Percentiles rank a stretch among this genome's conserved stretches.
These are phyloP conservation scores for Tetrao urogallus DNA, from an alignment of 2,113 vertebrate genomes.

Conservation along the genomic window DNA sequence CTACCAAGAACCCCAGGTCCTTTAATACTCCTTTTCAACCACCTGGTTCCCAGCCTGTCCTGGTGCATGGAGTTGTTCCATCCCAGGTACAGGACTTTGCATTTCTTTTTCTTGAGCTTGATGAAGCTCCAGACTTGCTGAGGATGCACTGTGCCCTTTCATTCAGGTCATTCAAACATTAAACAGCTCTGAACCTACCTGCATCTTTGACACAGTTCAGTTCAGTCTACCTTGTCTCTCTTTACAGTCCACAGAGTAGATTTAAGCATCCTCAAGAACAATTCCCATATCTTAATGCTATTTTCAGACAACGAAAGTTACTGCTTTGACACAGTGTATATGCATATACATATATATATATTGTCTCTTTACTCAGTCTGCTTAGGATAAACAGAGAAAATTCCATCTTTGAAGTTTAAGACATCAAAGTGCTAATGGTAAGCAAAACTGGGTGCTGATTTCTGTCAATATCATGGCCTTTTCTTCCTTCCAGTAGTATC, in stretches of 20 bases:
- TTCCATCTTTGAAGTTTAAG: not conserved
- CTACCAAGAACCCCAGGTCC: not conserved
- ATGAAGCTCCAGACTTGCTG: not conserved
- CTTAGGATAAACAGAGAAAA: not conserved
- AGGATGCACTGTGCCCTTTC: not conserved
- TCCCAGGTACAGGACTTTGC: not conserved
- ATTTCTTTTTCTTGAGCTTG: not conserved
- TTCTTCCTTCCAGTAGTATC: not conserved
- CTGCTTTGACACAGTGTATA: not conserved
- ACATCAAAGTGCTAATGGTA: not conserved
- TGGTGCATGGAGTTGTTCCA: not conserved
- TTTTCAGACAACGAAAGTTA: not conserved
- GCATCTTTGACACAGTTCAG: not conserved
- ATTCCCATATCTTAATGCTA: not conserved
- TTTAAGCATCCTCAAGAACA: not conserved
- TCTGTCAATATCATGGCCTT: not conserved
- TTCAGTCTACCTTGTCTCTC: not conserved
- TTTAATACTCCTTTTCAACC: not conserved
- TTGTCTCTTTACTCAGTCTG: not conserved
- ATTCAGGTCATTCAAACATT: not conserved
- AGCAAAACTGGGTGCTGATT: not conserved
- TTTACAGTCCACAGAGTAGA: not conserved
- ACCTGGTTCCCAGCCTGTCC: not conserved
- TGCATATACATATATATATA: not conserved
- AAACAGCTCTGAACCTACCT: not conserved